Conservation (phyloP, 2,888 invertebrate genomes). For the Cheilosia variabilis region DNA sequence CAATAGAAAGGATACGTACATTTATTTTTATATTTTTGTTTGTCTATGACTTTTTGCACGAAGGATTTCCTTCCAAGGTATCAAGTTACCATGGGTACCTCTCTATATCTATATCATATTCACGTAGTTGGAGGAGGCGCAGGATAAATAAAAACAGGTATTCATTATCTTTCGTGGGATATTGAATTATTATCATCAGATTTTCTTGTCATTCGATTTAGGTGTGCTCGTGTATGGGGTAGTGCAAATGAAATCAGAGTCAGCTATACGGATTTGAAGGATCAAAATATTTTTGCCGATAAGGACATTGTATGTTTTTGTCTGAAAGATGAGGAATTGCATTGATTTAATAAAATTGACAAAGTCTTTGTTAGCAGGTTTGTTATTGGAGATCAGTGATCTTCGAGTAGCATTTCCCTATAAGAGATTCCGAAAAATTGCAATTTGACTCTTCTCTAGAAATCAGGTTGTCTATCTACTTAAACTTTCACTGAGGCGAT, state of each 20-base stretch:
- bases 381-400: too few relatives aligned
- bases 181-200: conserved; percentile 38
- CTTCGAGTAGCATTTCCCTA: too few relatives aligned
- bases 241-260: conserved; percentile 34
- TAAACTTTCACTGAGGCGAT: too few relatives aligned
- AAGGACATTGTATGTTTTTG: conserved; percentile 6
- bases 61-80: conserved; percentile 38
- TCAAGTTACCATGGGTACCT: conserved; percentile 31
- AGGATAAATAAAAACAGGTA: conserved; percentile 36
- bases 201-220: conserved; percentile 29
- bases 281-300: conserved; percentile 4
- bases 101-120: neutral
- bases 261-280: conserved; percentile 13
- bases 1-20: conserved; percentile 24
- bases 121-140: neutral
- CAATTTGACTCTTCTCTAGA: too few relatives aligned
- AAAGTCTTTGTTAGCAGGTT: too few relatives aligned
- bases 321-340: neutral
- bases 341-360: too few relatives aligned
- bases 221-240: neutral
- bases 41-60: conserved; percentile 65
- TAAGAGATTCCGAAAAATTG: too few relatives aligned
- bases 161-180: conserved; percentile 43
- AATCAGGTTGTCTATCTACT: too few relatives aligned
- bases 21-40: conserved; percentile 48